Evolutionary conservation across 2,113 vertebrate genomes (phyloP).

Genomic region (Tapirus terrestris): DNA sequence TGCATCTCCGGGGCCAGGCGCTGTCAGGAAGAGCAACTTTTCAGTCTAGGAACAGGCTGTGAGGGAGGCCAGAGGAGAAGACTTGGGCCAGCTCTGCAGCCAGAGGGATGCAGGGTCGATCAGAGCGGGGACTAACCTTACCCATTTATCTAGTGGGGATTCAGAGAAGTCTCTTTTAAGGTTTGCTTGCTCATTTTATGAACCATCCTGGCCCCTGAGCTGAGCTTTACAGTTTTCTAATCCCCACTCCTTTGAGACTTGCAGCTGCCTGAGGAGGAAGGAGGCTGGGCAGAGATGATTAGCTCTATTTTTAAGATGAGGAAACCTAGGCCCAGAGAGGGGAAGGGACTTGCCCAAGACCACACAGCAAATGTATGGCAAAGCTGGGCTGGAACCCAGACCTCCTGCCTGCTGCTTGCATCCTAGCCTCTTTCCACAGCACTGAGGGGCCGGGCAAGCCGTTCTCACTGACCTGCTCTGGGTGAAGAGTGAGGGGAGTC

Average conservation of each 20-base stretch:
- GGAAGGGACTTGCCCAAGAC: background rate
- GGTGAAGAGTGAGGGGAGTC: background rate
- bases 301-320: background rate
- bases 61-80: background rate
- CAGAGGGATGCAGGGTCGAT: background rate
- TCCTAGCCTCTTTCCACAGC: background rate
- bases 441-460: background rate
- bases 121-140: background rate
- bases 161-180: background rate
- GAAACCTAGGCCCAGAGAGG: constrained; percentile 8
- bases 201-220: background rate
- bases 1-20: background rate
- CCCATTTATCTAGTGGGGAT: background rate
- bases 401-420: background rate
- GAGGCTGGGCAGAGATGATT: background rate
- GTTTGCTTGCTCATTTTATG: background rate
- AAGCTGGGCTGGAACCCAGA: background rate
- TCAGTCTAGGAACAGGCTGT: background rate
- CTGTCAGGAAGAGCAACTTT: background rate
- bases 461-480: background rate
- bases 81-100: background rate
- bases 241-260: background rate
- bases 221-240: background rate
- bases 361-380: background rate
- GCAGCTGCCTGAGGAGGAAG: background rate